Evolutionary conservation across 2,113 vertebrate genomes (phyloP).

Genomic region (Tamias sibiricus): DNA sequence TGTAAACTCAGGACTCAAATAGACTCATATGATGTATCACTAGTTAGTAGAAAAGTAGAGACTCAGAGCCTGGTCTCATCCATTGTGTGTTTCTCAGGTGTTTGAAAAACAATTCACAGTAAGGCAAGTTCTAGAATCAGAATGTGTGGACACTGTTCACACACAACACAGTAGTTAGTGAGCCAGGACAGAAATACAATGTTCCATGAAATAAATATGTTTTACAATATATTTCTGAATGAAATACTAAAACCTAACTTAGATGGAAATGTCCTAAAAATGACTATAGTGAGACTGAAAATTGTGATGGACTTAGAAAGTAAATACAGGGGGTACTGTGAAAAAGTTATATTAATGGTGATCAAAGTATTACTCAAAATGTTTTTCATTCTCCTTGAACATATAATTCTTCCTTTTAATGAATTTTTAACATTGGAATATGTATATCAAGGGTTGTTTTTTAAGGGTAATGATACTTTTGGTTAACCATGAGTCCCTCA

Average conservation of each 20-base stretch:
- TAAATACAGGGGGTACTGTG: too few relatives aligned
- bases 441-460: neutral
- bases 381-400: neutral
- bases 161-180: neutral
- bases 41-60: neutral
- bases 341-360: neutral
- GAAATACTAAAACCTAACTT: neutral
- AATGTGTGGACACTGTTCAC: neutral
- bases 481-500: neutral
- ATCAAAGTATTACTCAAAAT: neutral
- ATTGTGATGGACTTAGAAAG: neutral
- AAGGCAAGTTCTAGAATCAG: neutral
- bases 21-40: neutral
- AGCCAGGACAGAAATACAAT: neutral
- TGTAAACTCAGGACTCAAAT: neutral
- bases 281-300: neutral
- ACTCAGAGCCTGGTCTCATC: neutral
- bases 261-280: neutral
- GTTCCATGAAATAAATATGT: neutral
- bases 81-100: neutral
- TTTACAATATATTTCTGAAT: neutral
- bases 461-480: neutral
- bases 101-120: neutral
- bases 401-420: neutral
- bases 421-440: neutral